These are phyloP conservation scores for Aythya baeri DNA, from an alignment of 2,113 vertebrate genomes.

Conservation along the genomic window DNA sequence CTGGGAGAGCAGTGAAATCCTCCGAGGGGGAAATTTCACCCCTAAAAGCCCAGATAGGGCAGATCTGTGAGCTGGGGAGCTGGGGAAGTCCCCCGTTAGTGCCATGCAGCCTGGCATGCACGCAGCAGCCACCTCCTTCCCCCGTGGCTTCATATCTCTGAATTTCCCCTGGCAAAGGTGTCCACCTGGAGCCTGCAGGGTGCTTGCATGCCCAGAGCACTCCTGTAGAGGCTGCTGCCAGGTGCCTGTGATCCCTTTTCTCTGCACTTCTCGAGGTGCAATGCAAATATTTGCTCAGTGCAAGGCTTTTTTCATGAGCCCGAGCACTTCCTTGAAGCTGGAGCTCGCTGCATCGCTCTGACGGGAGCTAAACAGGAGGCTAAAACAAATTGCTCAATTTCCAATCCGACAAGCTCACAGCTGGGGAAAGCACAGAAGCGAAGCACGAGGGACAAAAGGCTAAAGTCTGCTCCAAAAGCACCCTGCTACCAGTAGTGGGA, in stretches of 20 bases:
- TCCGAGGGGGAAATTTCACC: background rate
- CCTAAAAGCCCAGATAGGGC: background rate
- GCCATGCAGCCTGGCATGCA: background rate
- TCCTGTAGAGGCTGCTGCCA: background rate
- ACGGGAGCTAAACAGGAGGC: background rate
- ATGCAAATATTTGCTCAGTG: constrained; percentile 50
- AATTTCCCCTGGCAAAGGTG: background rate
- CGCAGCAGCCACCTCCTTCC: background rate
- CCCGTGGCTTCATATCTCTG: background rate
- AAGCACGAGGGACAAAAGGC: rapidly evolving
- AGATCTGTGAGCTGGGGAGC: background rate
- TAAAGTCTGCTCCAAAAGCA: background rate
- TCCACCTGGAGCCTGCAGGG: background rate
- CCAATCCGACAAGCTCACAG: background rate
- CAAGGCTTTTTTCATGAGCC: background rate
- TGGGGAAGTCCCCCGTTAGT: background rate
- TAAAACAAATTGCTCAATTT: background rate
- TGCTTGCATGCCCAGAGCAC: background rate
- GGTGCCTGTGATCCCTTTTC: background rate
- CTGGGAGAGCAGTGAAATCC: background rate
- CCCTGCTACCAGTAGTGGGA: background rate
- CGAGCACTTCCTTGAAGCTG: constrained; percentile 28
- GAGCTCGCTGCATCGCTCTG: background rate
- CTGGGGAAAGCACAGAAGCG: background rate
- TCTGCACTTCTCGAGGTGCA: background rate